Percentiles rank a stretch among this genome's conserved stretches.
Evolutionary conservation across 2,113 vertebrate genomes (phyloP).

Genomic region (Apodemus sylvaticus): DNA sequence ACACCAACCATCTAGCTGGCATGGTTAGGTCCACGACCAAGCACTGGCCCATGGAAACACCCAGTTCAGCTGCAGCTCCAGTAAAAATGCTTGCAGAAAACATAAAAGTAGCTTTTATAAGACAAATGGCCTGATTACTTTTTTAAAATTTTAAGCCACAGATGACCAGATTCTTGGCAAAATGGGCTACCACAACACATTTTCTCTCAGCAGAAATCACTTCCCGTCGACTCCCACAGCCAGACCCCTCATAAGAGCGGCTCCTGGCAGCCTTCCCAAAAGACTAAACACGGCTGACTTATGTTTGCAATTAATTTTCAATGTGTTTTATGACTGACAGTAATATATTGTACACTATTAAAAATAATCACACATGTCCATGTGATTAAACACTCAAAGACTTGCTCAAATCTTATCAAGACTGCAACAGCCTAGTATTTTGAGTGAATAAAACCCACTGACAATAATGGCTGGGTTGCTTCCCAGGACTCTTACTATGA

Average conservation of each 20-base stretch:
- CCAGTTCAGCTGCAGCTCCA: neutral
- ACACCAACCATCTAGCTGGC: neutral
- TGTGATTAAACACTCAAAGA: conserved; percentile 36
- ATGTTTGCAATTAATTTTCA: neutral
- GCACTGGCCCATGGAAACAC: neutral
- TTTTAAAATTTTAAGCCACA: conserved; percentile 24
- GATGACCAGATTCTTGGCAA: neutral
- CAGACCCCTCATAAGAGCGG: neutral
- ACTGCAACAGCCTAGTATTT: neutral
- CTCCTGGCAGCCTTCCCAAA: neutral
- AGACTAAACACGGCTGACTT: neutral
- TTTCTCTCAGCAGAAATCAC: neutral
- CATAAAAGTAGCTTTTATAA: neutral
- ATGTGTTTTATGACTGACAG: neutral
- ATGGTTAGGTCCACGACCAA: neutral
- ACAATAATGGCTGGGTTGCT: neutral
- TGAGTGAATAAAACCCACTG: neutral
- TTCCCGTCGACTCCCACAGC: neutral
- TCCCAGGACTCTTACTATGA: neutral
- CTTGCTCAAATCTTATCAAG: neutral
- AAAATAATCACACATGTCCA: conserved; percentile 44
- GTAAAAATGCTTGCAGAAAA: neutral
- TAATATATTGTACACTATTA: neutral
- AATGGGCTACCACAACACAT: neutral
- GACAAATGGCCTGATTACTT: neutral